Conservation (phyloP, 64 coral and sea anemone species). For the Stichodactyla mertensii region DNA sequence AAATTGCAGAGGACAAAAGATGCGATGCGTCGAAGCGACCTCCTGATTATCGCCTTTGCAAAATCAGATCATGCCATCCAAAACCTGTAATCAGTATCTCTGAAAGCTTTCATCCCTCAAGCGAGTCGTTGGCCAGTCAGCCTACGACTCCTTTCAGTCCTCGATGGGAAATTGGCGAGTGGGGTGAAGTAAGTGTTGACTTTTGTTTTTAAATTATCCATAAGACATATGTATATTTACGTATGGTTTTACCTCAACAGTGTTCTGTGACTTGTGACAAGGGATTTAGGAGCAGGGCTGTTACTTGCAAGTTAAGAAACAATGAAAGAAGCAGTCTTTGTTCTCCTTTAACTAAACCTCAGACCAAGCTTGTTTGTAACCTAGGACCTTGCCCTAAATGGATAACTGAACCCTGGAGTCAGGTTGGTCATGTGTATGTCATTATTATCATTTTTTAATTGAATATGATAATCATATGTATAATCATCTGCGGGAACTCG, state of each 20-base stretch:
- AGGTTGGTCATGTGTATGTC: slow-evolving; percentile 21
- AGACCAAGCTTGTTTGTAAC: slow-evolving; percentile 27
- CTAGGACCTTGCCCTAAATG: slow-evolving; percentile 47
- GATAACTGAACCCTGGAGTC: slow-evolving; percentile 43
- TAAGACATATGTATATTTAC: neutral
- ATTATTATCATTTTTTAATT: neutral
- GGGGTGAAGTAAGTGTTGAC: slow-evolving; percentile 29
- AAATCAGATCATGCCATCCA: slow-evolving; percentile 22
- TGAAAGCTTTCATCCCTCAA: neutral
- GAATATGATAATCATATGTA: neutral
- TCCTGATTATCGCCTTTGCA: neutral
- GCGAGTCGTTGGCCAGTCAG: neutral
- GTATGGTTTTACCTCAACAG: neutral
- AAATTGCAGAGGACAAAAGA: slow-evolving; percentile 31
- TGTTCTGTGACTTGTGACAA: slow-evolving; percentile 47
- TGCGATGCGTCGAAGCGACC: slow-evolving; percentile 21
- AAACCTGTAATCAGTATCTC: neutral
- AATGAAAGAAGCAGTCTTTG: neutral
- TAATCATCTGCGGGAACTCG: neutral
- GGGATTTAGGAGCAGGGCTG: slow-evolving; percentile 6
- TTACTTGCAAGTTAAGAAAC: slow-evolving; percentile 22
- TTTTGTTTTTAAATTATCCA: neutral
- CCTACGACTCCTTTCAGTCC: slow-evolving; percentile 16
- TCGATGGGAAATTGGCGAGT: slow-evolving; percentile 35
- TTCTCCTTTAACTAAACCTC: slow-evolving; percentile 16